Evolutionary conservation across 2,113 vertebrate species (phyloP), one percentile per base, ranked within the genome.

Genomic region (Peromyscus californicus): DNA sequence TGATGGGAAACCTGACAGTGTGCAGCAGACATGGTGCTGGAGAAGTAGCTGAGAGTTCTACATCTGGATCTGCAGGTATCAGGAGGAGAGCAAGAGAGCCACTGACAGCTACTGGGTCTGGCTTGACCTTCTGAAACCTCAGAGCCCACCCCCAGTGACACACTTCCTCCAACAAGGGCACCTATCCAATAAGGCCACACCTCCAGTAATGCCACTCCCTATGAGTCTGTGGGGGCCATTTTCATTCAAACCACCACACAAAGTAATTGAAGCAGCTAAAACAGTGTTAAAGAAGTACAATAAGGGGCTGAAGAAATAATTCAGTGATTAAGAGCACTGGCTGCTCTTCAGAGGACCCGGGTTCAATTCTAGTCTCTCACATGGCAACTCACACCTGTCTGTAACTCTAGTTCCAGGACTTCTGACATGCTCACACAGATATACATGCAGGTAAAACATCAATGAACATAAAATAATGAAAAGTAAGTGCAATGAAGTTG

Each of bases 231-330:
- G 70, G 70, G 33, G 36, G 17, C 8, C 69, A n/a, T n/a, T n/a
- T 72, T 72, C 36, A 72, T 72, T 72, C 19, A 39, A 39, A 72
- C 17, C 9, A n/a, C 36, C 1, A 39, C 19, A 45, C 12, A 26
- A 93, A 87, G 19, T 36, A 89, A 69, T 4, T 94, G 57, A 24
- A 89, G 39, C 84, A 89, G 12, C 54, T 65, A 48, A 94, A 92
- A 85, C n/a, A 65, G 17, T 95, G 45, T 16, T 94, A 45, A 45
- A 76, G 39, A 57, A 78, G 45, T 83, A 90, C 7, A 87, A 72
- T 39, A 39, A 39, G 36, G 36, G n/a, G 17, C 70, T 15, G n/a
- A 72, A 72, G 70, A n/a, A n/a, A 21, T 21, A 39, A 0, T 3
- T n/a, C 70, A 72, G 36, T 72, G 70, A n/a, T 72, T 39, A 72